Conservation (phyloP, 2,888 invertebrate species). For the Julus scanicus region DNA sequence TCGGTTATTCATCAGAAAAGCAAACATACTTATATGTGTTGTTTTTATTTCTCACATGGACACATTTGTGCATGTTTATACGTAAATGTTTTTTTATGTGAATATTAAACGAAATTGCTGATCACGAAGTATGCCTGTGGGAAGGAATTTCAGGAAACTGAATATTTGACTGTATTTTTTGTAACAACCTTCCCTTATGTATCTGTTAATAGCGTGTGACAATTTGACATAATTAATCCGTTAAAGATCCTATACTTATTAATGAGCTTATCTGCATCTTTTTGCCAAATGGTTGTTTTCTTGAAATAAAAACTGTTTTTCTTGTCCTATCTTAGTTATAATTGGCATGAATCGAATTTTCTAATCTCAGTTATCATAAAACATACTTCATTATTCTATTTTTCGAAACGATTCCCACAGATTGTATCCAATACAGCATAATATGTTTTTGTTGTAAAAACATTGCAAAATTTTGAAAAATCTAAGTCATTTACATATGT, state of each 20-base stretch:
- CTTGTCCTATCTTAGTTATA: not conserved
- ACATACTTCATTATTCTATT: not conserved
- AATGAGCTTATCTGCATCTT: not conserved
- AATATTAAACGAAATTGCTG: not conserved
- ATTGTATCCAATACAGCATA: not conserved
- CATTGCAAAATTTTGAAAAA: no score
- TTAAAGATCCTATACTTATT: not conserved
- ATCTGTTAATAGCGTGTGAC: not conserved
- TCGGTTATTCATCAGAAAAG: not conserved
- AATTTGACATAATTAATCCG: slow-evolving; percentile 1
- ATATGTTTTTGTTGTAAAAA: no score
- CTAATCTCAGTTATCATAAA: not conserved
- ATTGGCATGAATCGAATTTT: not conserved
- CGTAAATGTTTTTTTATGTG: not conserved
- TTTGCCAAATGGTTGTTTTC: not conserved
- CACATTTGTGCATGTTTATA: not conserved
- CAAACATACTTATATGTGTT: not conserved
- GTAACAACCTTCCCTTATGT: not conserved
- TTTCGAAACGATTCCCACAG: not conserved
- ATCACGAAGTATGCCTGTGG: not conserved
- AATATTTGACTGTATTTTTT: not conserved
- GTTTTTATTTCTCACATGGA: not conserved
- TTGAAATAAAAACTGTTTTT: not conserved
- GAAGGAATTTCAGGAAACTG: not conserved
- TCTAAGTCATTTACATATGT: no score